Evolutionary conservation across 2,113 vertebrate genomes (phyloP).

Genomic region (Hystrix brachyura): DNA sequence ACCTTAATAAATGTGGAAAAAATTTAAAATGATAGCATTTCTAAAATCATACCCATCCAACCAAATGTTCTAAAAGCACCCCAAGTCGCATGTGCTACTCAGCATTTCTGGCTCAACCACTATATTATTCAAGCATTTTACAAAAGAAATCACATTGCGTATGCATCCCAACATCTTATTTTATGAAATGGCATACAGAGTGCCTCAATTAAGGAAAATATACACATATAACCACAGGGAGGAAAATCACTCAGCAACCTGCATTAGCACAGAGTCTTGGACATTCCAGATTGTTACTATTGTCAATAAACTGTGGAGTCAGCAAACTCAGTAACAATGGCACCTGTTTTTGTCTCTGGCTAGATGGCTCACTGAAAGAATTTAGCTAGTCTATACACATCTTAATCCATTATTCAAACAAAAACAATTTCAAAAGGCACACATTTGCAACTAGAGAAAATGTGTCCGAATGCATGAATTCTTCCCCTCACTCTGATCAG

Average conservation of each 20-base stretch:
- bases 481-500: not conserved
- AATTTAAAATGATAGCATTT: not conserved
- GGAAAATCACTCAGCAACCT: not conserved
- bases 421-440: not conserved
- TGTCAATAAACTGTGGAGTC: not conserved
- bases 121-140: not conserved
- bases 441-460: not conserved
- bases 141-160: conserved; percentile 9
- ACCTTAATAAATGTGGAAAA: not conserved
- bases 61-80: not conserved
- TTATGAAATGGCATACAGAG: not conserved
- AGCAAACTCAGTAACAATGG: not conserved
- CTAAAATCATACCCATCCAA: conserved; percentile 6
- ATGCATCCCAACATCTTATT: not conserved
- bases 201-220: not conserved
- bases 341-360: conserved; percentile 22
- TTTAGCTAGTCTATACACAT: not conserved
- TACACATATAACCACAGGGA: too few relatives aligned
- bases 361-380: not conserved
- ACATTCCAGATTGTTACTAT: not conserved
- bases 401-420: not conserved
- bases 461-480: not conserved
- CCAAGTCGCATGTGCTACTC: not conserved
- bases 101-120: not conserved
- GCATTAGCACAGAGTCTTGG: not conserved